These are phyloP conservation scores for Gopherus flavomarginatus DNA, from an alignment of 2,113 vertebrate genomes.

Conservation along the genomic window DNA sequence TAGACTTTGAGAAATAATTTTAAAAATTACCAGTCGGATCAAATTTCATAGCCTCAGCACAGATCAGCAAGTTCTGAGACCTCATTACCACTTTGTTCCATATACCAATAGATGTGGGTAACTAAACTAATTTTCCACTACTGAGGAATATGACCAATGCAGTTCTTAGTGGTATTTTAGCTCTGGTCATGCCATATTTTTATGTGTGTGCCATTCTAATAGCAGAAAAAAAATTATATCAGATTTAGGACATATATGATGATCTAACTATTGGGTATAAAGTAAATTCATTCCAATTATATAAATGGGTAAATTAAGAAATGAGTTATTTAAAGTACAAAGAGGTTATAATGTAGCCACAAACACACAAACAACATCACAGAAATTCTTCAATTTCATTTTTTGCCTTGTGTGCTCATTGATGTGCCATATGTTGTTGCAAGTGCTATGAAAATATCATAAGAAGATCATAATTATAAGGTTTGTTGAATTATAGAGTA, in stretches of 20 bases:
- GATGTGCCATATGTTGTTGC: constrained; percentile 70
- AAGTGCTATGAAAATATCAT: constrained; percentile 71
- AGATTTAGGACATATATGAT: constrained; percentile 1
- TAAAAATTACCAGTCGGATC: constrained; percentile 38
- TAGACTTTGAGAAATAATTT: constrained; percentile 13
- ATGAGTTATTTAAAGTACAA: constrained; percentile 69
- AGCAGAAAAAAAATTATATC: background rate
- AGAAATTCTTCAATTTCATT: constrained; percentile 54
- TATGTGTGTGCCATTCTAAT: background rate
- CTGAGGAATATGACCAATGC: constrained; percentile 21
- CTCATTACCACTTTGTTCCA: background rate
- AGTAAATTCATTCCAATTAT: constrained; percentile 69
- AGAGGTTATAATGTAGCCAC: constrained; percentile 53
- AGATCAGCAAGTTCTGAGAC: background rate
- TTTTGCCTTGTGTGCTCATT: constrained; percentile 66
- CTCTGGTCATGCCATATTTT: background rate
- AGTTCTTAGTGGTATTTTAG: constrained; percentile 27
- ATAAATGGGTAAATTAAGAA: constrained; percentile 73
- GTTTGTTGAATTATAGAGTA: constrained; percentile 73
- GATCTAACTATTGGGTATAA: constrained; percentile 36
- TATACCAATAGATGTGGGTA: constrained; percentile 23
- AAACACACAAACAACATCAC: constrained; percentile 58
- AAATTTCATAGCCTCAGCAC: constrained; percentile 40
- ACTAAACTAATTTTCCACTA: constrained; percentile 39
- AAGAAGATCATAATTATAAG: constrained; percentile 71